phyloP scores from a whole-genome alignment of 2,113 vertebrate species.

The Vanacampus margaritifer region DNA sequence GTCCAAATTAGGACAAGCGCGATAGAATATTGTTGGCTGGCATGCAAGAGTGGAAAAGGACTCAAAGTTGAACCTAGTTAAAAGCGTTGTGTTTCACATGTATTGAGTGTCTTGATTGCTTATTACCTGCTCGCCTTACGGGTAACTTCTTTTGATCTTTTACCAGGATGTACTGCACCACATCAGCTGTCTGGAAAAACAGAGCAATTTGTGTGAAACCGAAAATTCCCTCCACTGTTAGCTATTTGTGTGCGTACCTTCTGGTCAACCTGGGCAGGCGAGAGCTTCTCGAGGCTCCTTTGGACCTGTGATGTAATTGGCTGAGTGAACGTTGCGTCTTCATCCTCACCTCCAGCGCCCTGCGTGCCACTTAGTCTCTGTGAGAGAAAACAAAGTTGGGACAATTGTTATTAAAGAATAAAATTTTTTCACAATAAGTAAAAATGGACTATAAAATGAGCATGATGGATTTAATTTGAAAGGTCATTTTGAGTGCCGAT shows the following conservation, averaged over 20 bases:
- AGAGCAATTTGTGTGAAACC: not conserved
- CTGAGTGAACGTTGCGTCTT: slow-evolving; percentile 1
- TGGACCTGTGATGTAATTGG: not conserved
- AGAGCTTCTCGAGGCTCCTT: slow-evolving; percentile 1
- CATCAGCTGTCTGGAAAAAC: not conserved
- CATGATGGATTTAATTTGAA: no score
- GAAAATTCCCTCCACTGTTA: not conserved
- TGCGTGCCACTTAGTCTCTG: not conserved
- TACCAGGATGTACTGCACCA: slow-evolving; percentile 3
- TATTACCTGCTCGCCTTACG: not conserved
- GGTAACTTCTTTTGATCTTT: slow-evolving; percentile 8
- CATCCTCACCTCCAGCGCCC: not conserved
- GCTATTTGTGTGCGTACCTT: not conserved
- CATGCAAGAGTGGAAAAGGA: no score
- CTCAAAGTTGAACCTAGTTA: no score
- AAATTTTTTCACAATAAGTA: not conserved
- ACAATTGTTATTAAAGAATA: not conserved
- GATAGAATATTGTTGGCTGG: no score
- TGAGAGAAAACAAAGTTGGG: not conserved
- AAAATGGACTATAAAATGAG: no score
- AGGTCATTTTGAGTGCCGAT: no score
- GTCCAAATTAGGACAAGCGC: no score
- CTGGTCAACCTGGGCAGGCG: not conserved
- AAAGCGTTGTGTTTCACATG: no score
- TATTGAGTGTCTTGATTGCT: no score